Evolutionary conservation across 2,888 invertebrate species (phyloP), one percentile per base, ranked within the genome.

Genomic region (Miltochrista miniata): DNA sequence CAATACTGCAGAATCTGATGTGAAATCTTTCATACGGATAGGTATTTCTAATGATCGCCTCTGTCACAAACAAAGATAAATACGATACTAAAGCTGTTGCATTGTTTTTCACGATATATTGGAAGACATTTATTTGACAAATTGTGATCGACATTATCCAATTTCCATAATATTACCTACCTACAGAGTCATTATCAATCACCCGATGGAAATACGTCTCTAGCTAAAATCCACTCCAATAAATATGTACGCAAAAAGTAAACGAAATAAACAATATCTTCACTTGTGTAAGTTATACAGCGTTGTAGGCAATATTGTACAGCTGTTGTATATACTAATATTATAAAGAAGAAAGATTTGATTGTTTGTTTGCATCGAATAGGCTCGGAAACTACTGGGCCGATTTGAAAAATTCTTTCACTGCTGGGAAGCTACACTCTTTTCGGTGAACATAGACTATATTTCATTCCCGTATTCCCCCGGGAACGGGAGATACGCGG

Each of bases 81-180:
- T 14, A 11, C n/a, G 0, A 41, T 14, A 41, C 40, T 30, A 9
- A 40, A 35, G 29, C 13, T 35, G 29, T 41, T 15, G 13, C 15
- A 9, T 38, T 38, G 3, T 39, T 39, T 38, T 35, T 34, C 35
- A 12, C 35, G 12, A 24, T 29, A 12, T 9, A 12, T 29, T 41
- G 34, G 34, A n/a, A 38, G 38, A 33, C 48, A 31, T 18, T 36
- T 36, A 42, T 43, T 46, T 46, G 46, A 35, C 14, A 41, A 42
- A 38, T 51, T 45, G 30, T 49, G 43, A 49, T 49, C 38, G 43
- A 14, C 44, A 34, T 43, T 24, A 13, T 12, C 2, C 31, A 48
- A 18, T 38, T 49, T 30, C 36, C 14, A 24, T 24, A 24, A 36
- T 33, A 10, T 29, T 37, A 29, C 18, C 14, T 33, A 33, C 18